Evolutionary conservation across 2,113 vertebrate genomes (phyloP), one percentile per base, ranked within the genome.

Genomic region (Tetraodon nigroviridis): DNA sequence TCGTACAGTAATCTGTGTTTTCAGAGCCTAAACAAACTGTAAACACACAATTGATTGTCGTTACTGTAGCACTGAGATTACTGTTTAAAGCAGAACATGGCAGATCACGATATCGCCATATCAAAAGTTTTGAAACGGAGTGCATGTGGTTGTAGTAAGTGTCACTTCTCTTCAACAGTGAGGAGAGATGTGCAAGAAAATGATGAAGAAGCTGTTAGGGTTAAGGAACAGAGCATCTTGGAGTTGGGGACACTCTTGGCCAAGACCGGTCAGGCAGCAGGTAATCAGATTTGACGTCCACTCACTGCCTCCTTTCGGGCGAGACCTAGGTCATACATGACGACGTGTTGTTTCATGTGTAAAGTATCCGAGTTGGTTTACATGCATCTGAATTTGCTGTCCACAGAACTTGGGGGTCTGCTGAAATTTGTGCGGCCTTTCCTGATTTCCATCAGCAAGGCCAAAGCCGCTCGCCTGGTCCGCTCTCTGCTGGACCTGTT

Each of bases 151-250:
- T 19, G 14, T 27, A n/a, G n/a, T n/a, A n/a, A n/a, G n/a, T 60
- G 27, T 21, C 63, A 22, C 61, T 55, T 22, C 78, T 65, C 54
- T 66, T 45, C 76, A 47, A 46, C 70, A 99, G 97, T 99, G 87
- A 96, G 97, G 74, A 93, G 97, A 29, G 96, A 99, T 86, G 92
- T 98, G 78, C 94, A 98, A 69, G 94, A 99, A 76, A 93, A 94
- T 0, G 97, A 99, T 81, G 97, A 99, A 63, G 97, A 99, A 58
- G 95, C 96, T 0, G 94, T 99, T 61, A 92, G 95, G 79, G 95
- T 99, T 82, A 99, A 99, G 85, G 97, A 99, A 86, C 97, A 99
- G 89, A 99, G 97, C 87, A 99, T 99, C 86, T 80, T 99, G 91
- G 96, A 98, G 73, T 89, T 99, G 83, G 97, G 96, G 4, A 91